These are phyloP conservation scores for Nothoprocta perdicaria DNA, from an alignment of 2,113 vertebrate species.

Conservation along the genomic window DNA sequence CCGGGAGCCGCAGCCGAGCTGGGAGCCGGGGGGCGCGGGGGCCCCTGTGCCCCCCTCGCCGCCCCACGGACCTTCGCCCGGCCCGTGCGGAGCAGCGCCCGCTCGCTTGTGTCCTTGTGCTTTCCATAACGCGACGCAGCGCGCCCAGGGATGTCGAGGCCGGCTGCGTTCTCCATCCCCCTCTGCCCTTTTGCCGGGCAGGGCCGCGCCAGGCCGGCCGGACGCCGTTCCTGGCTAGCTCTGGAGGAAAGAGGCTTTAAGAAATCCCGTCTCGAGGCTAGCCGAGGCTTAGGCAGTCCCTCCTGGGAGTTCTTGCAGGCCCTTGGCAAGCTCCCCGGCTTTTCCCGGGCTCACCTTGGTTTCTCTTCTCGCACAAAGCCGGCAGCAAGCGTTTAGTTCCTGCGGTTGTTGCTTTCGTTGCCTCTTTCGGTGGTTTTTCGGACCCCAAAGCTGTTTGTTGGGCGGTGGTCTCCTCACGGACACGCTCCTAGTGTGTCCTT, in stretches of 20 bases:
- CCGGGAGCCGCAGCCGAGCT: neutral
- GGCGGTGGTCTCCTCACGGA: neutral
- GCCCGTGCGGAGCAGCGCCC: neutral
- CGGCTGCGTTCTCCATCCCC: neutral
- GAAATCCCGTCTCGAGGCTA: neutral
- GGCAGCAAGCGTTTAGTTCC: neutral
- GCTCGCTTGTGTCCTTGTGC: fast-evolving
- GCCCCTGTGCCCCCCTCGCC: neutral
- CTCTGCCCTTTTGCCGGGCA: neutral
- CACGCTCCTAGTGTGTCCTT: neutral
- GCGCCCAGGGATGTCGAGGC: neutral
- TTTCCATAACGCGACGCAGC: neutral
- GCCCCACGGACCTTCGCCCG: neutral
- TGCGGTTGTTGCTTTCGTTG: neutral
- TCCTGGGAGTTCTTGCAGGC: neutral
- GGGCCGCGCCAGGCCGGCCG: fast-evolving
- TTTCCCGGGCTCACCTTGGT: neutral
- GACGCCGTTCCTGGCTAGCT: neutral
- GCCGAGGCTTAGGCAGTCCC: neutral
- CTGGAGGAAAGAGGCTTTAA: neutral
- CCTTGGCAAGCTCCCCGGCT: neutral
- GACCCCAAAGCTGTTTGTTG: neutral
- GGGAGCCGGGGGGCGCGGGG: neutral
- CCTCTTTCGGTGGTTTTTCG: neutral
- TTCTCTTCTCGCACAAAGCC: neutral